These are phyloP conservation scores for Varanus salvator DNA, from an alignment of 2,113 vertebrate species.

Conservation along the genomic window DNA sequence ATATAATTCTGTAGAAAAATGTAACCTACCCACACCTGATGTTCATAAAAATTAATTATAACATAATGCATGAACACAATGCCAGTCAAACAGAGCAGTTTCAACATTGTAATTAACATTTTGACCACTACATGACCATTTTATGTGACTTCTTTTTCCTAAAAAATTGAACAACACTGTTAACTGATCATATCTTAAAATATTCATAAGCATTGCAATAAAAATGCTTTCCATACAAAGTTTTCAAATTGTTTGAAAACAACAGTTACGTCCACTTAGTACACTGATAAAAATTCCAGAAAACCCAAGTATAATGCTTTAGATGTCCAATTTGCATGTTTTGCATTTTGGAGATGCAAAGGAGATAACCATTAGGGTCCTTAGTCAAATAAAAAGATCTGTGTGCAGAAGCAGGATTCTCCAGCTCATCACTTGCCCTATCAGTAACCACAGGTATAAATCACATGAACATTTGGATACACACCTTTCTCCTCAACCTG, in stretches of 20 bases:
- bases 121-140: neutral
- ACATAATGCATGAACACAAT: neutral
- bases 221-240: neutral
- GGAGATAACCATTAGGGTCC: neutral
- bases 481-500: neutral
- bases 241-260: neutral
- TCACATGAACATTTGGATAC: no score
- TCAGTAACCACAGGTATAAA: neutral
- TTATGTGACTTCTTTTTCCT: neutral
- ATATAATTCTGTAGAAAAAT: neutral
- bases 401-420: neutral
- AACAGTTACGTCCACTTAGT: neutral
- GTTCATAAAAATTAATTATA: neutral
- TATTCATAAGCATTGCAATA: neutral
- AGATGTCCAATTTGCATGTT: neutral
- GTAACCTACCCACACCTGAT: neutral
- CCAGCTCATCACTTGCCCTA: neutral
- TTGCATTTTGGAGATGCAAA: neutral
- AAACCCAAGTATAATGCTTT: neutral
- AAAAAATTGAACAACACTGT: neutral
- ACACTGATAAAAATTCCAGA: neutral
- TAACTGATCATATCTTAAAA: neutral
- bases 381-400: neutral
- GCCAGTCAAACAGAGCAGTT: neutral
- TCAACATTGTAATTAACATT: neutral